A percentile compares a stretch with the other conserved stretches of the same genome.
Conservation (phyloP, 2,797 vertebrate genomes). For the Gila robusta region DNA sequence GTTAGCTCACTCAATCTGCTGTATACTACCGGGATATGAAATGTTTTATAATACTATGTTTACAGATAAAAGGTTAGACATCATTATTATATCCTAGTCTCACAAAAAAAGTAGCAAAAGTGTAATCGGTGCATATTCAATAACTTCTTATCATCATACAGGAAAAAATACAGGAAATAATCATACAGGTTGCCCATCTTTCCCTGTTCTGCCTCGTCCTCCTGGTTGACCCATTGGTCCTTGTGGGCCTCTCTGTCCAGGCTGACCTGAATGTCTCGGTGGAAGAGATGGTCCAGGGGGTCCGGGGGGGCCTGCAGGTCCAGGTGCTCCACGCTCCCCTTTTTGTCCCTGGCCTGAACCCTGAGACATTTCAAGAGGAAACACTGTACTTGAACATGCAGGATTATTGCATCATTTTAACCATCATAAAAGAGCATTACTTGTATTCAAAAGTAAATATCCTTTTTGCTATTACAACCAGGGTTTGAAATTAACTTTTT, state of each 20-base stretch:
- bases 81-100: background rate
- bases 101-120: background rate
- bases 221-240: conserved; percentile 70
- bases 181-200: conserved; percentile 73
- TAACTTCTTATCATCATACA: background rate
- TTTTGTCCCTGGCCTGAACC: conserved; percentile 62
- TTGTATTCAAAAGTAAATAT: background rate
- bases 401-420: background rate
- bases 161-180: background rate
- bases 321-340: conserved; percentile 74
- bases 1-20: background rate
- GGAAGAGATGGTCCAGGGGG: conserved; percentile 62
- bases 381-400: background rate
- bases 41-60: background rate
- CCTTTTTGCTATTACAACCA: background rate
- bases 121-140: background rate
- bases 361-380: background rate
- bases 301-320: conserved; percentile 69
- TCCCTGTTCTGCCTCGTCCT: conserved; percentile 68
- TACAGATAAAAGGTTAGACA: background rate
- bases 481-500: too few relatives aligned
- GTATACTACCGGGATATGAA: background rate
- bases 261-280: conserved; percentile 46
- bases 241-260: conserved; percentile 62
- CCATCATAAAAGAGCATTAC: background rate